Conservation (phyloP, 2,113 vertebrate genomes). For the Corythoichthys haematopterus region DNA sequence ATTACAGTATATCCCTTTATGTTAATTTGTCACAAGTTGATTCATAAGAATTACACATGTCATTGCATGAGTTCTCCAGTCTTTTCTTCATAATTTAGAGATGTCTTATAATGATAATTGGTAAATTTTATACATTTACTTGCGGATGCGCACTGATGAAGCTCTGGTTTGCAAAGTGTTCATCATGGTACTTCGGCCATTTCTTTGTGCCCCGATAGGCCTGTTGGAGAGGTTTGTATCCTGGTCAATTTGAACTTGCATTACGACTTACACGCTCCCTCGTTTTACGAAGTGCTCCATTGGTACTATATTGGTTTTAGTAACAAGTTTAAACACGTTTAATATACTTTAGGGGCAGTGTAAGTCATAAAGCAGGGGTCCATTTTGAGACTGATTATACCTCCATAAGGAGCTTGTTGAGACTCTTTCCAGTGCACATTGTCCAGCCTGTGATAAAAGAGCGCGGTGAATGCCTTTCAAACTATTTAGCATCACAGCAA, state of each 20-base stretch:
- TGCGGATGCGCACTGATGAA: constrained; percentile 27
- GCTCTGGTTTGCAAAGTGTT: constrained; percentile 68
- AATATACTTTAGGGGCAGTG: constrained; percentile 46
- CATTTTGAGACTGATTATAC: constrained; percentile 69
- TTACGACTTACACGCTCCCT: constrained; percentile 64
- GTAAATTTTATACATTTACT: neutral
- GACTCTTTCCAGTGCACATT: constrained; percentile 69
- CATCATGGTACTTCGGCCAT: constrained; percentile 65
- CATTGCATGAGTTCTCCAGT: constrained; percentile 17
- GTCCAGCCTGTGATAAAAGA: constrained; percentile 63
- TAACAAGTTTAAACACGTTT: constrained; percentile 28
- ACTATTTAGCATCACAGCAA: neutral
- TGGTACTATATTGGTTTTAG: constrained; percentile 36
- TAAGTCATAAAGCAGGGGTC: constrained; percentile 73
- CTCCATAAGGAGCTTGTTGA: constrained; percentile 63
- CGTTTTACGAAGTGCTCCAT: constrained; percentile 11
- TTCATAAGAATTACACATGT: neutral
- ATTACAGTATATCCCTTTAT: neutral
- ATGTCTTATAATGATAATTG: neutral
- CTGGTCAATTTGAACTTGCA: constrained; percentile 65
- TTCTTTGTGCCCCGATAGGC: constrained; percentile 62
- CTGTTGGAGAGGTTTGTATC: constrained; percentile 68
- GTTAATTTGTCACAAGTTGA: neutral
- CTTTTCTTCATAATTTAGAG: neutral
- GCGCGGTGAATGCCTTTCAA: constrained; percentile 51